phyloP scores from a whole-genome alignment of 2,797 vertebrate species.

The Dicrostonyx torquatus region DNA sequence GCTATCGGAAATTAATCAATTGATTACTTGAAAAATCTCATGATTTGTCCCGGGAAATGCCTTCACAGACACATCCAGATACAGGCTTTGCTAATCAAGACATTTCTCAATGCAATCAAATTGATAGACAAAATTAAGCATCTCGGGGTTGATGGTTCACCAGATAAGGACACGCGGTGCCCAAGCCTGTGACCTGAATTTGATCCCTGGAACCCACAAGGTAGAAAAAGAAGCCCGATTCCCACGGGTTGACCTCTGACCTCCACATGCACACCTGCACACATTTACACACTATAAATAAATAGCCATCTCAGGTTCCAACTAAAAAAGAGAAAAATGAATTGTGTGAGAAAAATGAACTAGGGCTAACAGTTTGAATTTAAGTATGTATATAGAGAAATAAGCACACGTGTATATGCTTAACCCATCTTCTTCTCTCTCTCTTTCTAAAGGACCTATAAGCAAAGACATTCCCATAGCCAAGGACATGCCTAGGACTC shows the following conservation, averaged over 20 bases:
- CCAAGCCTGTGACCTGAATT: background rate
- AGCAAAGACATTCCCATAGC: background rate
- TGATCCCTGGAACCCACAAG: background rate
- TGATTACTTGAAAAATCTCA: background rate
- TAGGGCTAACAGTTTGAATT: background rate
- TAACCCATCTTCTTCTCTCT: background rate
- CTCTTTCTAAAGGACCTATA: background rate
- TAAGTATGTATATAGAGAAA: background rate
- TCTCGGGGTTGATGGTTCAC: background rate
- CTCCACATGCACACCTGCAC: background rate
- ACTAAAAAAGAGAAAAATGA: background rate
- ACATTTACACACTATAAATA: background rate
- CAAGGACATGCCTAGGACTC: background rate
- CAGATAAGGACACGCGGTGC: background rate
- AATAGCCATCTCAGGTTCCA: background rate
- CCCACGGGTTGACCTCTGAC: background rate
- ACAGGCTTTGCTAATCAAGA: background rate
- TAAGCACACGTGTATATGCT: background rate
- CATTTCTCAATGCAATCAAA: background rate
- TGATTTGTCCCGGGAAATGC: background rate
- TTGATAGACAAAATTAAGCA: background rate
- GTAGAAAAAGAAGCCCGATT: background rate
- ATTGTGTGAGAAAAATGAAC: background rate
- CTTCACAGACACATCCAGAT: background rate
- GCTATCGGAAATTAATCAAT: too few species aligned